phyloP scores from a whole-genome alignment of 2,888 invertebrate species.

The Alviniconcha strummeri region DNA sequence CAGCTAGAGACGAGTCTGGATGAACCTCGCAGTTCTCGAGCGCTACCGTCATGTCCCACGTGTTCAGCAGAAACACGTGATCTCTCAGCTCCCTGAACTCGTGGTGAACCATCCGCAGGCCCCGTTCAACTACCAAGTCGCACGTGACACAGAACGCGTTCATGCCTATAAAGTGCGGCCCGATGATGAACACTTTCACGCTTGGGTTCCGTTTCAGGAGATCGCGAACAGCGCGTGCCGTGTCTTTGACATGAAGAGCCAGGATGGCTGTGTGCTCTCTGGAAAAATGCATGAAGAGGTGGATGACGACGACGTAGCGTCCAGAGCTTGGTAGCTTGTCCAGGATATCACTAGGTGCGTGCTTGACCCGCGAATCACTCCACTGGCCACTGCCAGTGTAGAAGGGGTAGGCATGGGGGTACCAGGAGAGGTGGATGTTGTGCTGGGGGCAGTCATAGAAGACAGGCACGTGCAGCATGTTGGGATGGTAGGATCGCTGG shows the following conservation, averaged over 20 bases:
- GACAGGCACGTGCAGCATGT: background rate
- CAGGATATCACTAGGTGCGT: background rate
- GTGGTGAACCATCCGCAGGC: too few species aligned
- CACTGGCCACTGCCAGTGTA: background rate
- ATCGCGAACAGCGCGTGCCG: conserved; percentile 21
- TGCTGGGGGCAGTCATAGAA: background rate
- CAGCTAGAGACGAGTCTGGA: too few species aligned
- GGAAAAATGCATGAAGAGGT: conserved; percentile 18
- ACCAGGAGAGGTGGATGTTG: background rate
- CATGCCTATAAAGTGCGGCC: background rate
- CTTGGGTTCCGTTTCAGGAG: conserved; percentile 11
- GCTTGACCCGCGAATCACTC: background rate
- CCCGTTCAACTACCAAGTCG: too few species aligned
- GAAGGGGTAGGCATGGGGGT: conserved; percentile 26
- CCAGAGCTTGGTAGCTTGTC: conserved; percentile 12
- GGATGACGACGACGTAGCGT: conserved; percentile 19
- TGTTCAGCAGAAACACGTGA: too few species aligned
- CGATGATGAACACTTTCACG: conserved; percentile 17
- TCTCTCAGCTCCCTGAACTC: too few species aligned
- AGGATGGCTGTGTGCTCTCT: background rate
- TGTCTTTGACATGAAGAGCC: conserved; percentile 5
- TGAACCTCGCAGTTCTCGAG: too few species aligned
- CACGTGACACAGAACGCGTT: too few species aligned
- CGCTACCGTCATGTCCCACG: too few species aligned
- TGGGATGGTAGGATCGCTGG: background rate